Evolutionary conservation across 2,888 invertebrate species (phyloP).

Genomic region (Icerya purchasi): DNA sequence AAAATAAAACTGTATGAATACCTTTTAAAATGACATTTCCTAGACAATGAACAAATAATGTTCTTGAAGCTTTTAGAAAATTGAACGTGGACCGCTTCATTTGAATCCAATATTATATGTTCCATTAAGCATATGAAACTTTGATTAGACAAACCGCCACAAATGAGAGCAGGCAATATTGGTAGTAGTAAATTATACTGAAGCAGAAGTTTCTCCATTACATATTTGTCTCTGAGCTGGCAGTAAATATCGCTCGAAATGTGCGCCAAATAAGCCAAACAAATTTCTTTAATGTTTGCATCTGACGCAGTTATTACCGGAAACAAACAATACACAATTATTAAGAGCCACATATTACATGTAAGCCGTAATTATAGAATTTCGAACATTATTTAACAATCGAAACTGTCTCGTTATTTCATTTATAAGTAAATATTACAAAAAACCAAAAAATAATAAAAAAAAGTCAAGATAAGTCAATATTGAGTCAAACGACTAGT

Average conservation of each 20-base stretch:
- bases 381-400: too few relatives aligned
- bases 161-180: neutral
- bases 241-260: neutral
- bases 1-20: too few relatives aligned
- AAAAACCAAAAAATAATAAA: too few relatives aligned
- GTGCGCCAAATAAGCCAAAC: neutral
- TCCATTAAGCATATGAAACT: neutral
- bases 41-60: slow-evolving; percentile 3
- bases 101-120: slow-evolving; percentile 7
- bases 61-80: slow-evolving; percentile 10
- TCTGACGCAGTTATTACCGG: too few relatives aligned
- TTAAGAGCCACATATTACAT: too few relatives aligned
- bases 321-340: too few relatives aligned
- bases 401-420: too few relatives aligned
- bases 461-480: too few relatives aligned
- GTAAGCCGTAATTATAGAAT: too few relatives aligned
- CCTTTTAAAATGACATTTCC: neutral
- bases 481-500: too few relatives aligned
- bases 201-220: neutral
- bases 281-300: neutral
- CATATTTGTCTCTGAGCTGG: neutral
- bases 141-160: neutral
- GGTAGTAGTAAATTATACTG: neutral
- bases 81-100: slow-evolving; percentile 10
- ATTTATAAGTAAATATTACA: too few relatives aligned